A percentile compares a stretch with the other conserved stretches of the same genome.
Evolutionary conservation across 2,113 vertebrate species (phyloP).

Genomic region (Cinclus cinclus): DNA sequence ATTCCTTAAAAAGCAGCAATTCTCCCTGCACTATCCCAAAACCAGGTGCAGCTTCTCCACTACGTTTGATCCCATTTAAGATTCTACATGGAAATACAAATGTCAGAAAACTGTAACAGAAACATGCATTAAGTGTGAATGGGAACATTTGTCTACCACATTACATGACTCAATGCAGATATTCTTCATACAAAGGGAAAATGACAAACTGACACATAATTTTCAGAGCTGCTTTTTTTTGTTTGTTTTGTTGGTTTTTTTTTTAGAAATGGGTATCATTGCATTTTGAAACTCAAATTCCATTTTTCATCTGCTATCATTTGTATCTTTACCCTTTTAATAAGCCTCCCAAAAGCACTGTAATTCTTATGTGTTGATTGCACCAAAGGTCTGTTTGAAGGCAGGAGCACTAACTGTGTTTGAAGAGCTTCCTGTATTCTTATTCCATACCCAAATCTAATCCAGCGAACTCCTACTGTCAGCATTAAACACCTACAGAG

Average conservation of each 20-base stretch:
- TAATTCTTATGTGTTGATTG: neutral
- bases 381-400: conserved; percentile 1
- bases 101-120: neutral
- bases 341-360: neutral
- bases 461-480: conserved; percentile 11
- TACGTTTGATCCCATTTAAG: neutral
- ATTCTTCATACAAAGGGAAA: conserved; percentile 33
- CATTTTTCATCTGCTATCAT: neutral
- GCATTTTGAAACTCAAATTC: neutral
- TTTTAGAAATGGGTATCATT: neutral
- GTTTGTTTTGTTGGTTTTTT: neutral
- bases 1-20: neutral
- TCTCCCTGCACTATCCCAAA: neutral
- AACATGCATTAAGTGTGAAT: conserved; percentile 30
- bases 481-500: conserved; percentile 17
- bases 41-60: neutral
- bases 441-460: neutral
- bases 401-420: neutral
- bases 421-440: neutral
- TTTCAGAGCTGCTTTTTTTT: neutral
- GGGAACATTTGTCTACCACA: conserved; percentile 11
- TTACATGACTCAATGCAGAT: conserved; percentile 37
- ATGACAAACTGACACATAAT: neutral
- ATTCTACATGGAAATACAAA: conserved; percentile 29
- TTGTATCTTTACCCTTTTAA: neutral